Evolutionary conservation across 2,888 invertebrate species (phyloP), one percentile per base, ranked within the genome.

Genomic region (Hydraecia micacea): DNA sequence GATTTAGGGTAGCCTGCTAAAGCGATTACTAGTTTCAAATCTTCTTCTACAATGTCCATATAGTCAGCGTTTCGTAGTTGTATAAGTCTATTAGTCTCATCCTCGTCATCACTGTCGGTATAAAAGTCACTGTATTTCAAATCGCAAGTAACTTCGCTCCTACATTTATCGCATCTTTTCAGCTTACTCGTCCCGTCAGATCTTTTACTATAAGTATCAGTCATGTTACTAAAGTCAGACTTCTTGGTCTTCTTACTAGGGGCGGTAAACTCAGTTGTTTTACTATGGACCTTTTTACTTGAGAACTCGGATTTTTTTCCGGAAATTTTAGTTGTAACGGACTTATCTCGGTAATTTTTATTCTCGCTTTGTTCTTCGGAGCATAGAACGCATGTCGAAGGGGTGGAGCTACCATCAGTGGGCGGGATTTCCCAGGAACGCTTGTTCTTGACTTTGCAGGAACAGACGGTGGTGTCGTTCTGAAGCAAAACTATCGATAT

Each of bases 321-420:
- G 55, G 86, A 86, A 69, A 84, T 75, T 90, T 90, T 92, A 88
- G 86, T 90, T 73, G 78, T 82, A 68, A 83, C 68, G 49, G 93
- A 93, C 92, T 94, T 93, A 91, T 91, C 93, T 91, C 83, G 69
- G 2, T 77, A 86, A 0, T 66, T 68, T 32, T 88, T 88, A 80
- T 78, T 78, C 42, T 85, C 85, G 77, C 89, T 91, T 36, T 88
- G 90, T 80, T 91, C 95, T 86, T 95, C 95, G 36, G 94, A 93
- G 84, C 94, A 95, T 58, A 95, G 90, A 21, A 95, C 92, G 89
- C 96, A 96, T 80, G 95, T 96, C 66, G 96, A 96, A 0, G 95
- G 92, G 0, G 96, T 95, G 73, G 95, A 95, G 82, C 92, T 93
- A 75, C 92, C 94, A n/a, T 93, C 91, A 9, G 89, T 88, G 77